Conservation (phyloP, 2,888 invertebrate species). For the Temnothorax ravouxi region DNA sequence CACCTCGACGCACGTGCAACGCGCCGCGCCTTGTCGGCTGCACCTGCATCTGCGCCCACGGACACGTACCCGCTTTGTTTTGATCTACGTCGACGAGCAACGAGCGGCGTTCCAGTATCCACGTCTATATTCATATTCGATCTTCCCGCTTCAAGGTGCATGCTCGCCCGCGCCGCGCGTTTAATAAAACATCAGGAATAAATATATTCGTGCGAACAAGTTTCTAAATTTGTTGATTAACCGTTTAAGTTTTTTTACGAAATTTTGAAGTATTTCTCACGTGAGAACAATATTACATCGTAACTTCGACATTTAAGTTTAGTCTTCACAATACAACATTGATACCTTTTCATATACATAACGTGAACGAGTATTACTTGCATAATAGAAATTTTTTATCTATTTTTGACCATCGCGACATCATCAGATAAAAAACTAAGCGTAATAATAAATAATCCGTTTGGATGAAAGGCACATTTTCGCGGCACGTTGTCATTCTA, state of each 20-base stretch:
- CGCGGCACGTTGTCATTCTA: slow-evolving; percentile 41
- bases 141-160: slow-evolving; percentile 5
- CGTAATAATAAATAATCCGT: slow-evolving; percentile 6
- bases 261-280: not conserved
- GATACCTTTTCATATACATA: not conserved
- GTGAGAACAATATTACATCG: not conserved
- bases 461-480: slow-evolving; percentile 44
- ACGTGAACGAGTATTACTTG: not conserved
- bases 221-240: not conserved
- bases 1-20: slow-evolving; percentile 45
- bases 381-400: not conserved
- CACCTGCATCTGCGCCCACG: slow-evolving; percentile 55
- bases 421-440: not conserved
- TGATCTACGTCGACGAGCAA: slow-evolving; percentile 51
- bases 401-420: slow-evolving; percentile 1
- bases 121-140: slow-evolving; percentile 35
- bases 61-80: slow-evolving; percentile 53
- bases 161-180: not conserved
- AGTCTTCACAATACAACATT: not conserved
- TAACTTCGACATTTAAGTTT: not conserved
- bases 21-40: slow-evolving; percentile 42
- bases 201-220: too few relatives aligned
- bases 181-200: not conserved
- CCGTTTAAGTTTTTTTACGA: not conserved
- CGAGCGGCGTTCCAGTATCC: slow-evolving; percentile 24